Percentiles rank a stretch among this genome's conserved stretches.
Conservation (phyloP, 2,113 vertebrate species). For the Telmatochromis brichardi region DNA sequence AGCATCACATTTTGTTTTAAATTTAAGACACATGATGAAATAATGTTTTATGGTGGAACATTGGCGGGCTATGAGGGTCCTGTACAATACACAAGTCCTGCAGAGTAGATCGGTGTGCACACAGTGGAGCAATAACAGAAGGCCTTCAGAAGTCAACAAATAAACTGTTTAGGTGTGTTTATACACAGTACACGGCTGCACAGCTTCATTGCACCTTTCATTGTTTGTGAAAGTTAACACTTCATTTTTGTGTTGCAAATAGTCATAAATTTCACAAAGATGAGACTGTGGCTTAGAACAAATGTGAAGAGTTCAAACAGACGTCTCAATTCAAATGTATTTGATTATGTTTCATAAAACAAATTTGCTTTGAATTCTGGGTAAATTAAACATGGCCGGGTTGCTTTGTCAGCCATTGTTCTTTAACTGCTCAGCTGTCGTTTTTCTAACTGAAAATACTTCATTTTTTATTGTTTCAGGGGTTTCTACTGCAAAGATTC, state of each 20-base stretch:
- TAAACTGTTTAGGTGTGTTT: slow-evolving; percentile 27
- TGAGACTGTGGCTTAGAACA: neutral
- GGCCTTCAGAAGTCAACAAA: neutral
- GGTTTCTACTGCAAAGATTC: neutral
- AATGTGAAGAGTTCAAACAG: neutral
- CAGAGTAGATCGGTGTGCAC: neutral
- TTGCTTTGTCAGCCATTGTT: neutral
- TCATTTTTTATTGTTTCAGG: neutral
- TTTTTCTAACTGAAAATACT: neutral
- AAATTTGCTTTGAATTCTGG: neutral
- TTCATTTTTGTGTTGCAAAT: neutral
- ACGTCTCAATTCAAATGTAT: neutral
- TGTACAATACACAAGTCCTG: neutral
- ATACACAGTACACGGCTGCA: neutral
- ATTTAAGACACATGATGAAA: neutral
- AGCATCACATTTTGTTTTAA: slow-evolving; percentile 6
- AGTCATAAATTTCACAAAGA: neutral
- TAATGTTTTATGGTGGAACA: slow-evolving; percentile 19
- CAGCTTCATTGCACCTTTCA: neutral
- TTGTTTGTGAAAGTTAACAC: neutral
- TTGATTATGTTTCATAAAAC: neutral
- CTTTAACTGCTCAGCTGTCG: neutral
- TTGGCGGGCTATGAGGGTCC: neutral
- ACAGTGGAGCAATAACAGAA: neutral
- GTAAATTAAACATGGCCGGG: neutral